Evolutionary conservation across 1,140 invertebrate species (phyloP).

Genomic region (Nymphalis io): DNA sequence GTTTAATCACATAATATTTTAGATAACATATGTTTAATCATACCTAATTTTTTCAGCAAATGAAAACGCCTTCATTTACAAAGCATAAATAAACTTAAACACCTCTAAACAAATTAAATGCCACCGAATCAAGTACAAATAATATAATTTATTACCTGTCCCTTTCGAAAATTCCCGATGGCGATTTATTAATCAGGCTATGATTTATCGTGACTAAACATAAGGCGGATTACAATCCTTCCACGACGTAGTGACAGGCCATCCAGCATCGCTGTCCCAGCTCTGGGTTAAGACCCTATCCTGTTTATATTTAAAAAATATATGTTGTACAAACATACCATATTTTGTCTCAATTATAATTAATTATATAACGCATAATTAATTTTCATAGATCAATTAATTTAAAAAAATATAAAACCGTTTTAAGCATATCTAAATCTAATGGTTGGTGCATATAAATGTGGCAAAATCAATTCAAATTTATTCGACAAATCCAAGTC

Average conservation of each 20-base stretch:
- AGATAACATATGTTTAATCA: slow-evolving; percentile 26
- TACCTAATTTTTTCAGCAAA: neutral
- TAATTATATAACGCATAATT: too few relatives aligned
- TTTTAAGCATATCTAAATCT: too few relatives aligned
- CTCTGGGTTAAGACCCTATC: too few relatives aligned
- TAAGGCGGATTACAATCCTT: slow-evolving; percentile 24
- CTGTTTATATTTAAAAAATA: too few relatives aligned
- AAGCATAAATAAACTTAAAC: slow-evolving; percentile 5
- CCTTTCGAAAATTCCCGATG: slow-evolving; percentile 37
- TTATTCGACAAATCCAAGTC: too few relatives aligned
- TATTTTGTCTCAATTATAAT: too few relatives aligned
- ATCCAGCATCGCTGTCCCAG: too few relatives aligned
- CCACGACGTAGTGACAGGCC: neutral
- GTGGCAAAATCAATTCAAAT: too few relatives aligned
- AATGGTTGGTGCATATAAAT: too few relatives aligned
- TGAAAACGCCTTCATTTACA: neutral
- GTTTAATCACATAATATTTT: neutral
- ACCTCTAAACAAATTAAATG: slow-evolving; percentile 22
- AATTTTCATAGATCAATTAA: too few relatives aligned
- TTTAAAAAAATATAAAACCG: too few relatives aligned
- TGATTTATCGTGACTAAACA: slow-evolving; percentile 37
- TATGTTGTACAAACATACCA: too few relatives aligned
- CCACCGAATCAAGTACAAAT: slow-evolving; percentile 15
- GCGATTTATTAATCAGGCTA: slow-evolving; percentile 31
- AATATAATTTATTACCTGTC: slow-evolving; percentile 25